Base-by-base conservation (phyloP, 2,888 invertebrate genomes). In the Pedicia rivosa region DNA sequence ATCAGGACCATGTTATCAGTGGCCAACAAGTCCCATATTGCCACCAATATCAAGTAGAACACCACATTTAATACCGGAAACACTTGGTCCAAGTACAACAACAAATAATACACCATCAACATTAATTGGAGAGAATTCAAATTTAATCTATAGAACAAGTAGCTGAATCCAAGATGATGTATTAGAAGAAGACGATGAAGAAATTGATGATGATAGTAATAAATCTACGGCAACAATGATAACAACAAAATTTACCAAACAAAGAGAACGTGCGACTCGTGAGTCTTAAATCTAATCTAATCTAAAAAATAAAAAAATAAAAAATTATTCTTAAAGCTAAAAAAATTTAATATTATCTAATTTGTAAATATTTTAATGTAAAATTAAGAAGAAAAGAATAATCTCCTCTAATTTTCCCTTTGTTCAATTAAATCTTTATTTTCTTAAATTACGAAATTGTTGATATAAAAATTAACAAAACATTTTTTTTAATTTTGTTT, bases 21-120 rank as follows among this genome's bases (percentile, higher is more conserved):
- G 83, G 83, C 81, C 83, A 44, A 77, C 75, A 43, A 80, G 81
- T 56, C 77, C 80, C 44, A 71, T 81, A 47, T 65, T 82, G 50
- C 78, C 81, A 48, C 73, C 78, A 40, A 68, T 74, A 47, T 69
- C 72, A 49, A 72, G 74, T 48, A 66, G 80, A 50, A 74, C 78
- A 48, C 72, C 72, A 44, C 78, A 79, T 56, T 69, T 79, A 42
- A 76, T 78, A 44, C 77, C 79, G 30, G 79, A 79, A 55, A 74
- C 73, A 42, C n/a, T n/a, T n/a, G n/a, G n/a, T n/a, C n/a, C n/a
- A n/a, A n/a, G n/a, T n/a, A n/a, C n/a, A n/a, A n/a, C n/a, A n/a
- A n/a, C n/a, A n/a, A n/a, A n/a, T n/a, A n/a, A n/a, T n/a, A n/a
- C n/a, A n/a, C n/a, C n/a, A n/a, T n/a, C n/a, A n/a, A 22, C 39